phyloP scores from a whole-genome alignment of 2,888 invertebrate species.

The Cantharis rufa region DNA sequence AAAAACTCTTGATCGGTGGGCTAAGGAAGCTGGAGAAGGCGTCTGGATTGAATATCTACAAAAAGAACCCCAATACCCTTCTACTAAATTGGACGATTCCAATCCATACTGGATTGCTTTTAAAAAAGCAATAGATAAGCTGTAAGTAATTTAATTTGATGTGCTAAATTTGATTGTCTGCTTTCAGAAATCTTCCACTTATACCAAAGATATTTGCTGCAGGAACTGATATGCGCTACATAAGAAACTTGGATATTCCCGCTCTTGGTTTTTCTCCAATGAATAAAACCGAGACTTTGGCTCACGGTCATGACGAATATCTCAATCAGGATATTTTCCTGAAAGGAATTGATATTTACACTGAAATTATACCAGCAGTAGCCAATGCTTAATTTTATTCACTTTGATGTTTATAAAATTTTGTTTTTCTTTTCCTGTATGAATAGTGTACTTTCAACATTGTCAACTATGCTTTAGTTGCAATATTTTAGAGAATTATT shows the following conservation, averaged over 20 bases:
- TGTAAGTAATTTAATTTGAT: not conserved
- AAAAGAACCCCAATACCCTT: constrained; percentile 44
- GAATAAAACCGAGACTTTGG: not conserved
- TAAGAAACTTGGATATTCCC: not conserved
- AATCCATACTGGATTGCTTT: constrained; percentile 68
- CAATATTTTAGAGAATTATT: no score
- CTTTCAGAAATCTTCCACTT: not conserved
- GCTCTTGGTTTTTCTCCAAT: not conserved
- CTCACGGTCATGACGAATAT: not conserved
- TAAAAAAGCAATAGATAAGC: constrained; percentile 49
- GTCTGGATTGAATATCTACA: constrained; percentile 31
- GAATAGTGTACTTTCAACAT: no score
- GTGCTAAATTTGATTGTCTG: not conserved
- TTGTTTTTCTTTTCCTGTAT: no score
- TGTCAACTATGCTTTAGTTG: no score
- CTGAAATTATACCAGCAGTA: not conserved
- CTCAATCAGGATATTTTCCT: not conserved
- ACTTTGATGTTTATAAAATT: no score
- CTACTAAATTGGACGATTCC: constrained; percentile 58
- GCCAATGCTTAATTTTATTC: not conserved
- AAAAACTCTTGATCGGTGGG: not conserved
- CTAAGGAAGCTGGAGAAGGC: not conserved
- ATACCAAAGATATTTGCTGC: not conserved
- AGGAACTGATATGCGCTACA: not conserved
- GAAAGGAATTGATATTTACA: not conserved